Evolutionary conservation across 2,797 vertebrate genomes (phyloP), one percentile per base, ranked within the genome.

Genomic region (Rachycentron canadum): DNA sequence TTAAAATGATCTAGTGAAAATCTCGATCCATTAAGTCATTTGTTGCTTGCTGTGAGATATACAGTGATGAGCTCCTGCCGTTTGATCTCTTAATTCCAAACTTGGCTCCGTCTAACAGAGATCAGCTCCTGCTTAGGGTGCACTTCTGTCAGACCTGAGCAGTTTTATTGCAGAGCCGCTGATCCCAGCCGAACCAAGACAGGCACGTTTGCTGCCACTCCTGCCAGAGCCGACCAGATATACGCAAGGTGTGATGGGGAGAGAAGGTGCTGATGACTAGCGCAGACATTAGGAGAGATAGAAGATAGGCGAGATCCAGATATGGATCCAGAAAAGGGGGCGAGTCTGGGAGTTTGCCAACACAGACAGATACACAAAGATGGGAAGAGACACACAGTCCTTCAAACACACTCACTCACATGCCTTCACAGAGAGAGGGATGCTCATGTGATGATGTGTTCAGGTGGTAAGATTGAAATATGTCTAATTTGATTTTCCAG

Each of bases 1-100:
- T 83, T 76, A 76, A 90, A 85, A 81, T 78, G 60, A 90, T 91
- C 84, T 73, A 45, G 55, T 64, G 76, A 84, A 76, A 88, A 86
- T 92, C 86, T 92, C 32, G 79, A 91, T 92, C 86, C 92, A 87
- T 93, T 90, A 93, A 92, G 91, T 92, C 86, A 94, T 92, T 91
- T 92, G 92, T 87, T 92, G 81, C 90, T 87, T 63, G 82, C 86
- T 79, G 87, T 47, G 88, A 93, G 89, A 92, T 91, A 83, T 82
- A 85, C 78, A 73, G 86, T 75, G 87, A 91, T 91, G 91, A 92
- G 90, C 90, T 82, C 64, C 72, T 88, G 83, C 83, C 66, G 84
- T 94, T 93, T 95, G 94, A 94, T 94, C 91, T 93, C 88, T 93
- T 95, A 93, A 95, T 94, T 94, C 93, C 89, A 89, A 89, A 90